Percentiles rank a stretch among this genome's conserved stretches.
These are phyloP conservation scores for Microcebus lehilahytsara DNA, from an alignment of 2,113 vertebrate species.

Conservation along the genomic window DNA sequence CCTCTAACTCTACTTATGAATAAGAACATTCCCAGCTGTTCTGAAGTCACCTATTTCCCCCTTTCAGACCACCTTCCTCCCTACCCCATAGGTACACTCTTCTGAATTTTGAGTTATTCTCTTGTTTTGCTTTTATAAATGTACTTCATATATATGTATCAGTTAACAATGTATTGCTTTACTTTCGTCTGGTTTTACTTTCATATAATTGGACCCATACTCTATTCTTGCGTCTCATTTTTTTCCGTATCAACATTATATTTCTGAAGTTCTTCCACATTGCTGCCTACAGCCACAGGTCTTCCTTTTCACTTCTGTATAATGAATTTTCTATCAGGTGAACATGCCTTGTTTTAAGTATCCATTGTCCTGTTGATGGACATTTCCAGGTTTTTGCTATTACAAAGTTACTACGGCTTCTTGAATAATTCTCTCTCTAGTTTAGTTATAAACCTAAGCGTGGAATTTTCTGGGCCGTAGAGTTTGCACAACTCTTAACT, in stretches of 20 bases:
- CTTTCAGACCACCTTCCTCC: background rate
- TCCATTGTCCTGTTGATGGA: background rate
- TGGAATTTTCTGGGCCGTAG: background rate
- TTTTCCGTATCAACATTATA: background rate
- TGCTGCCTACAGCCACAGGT: background rate
- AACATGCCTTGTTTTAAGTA: background rate
- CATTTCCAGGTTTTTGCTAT: background rate
- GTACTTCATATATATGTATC: background rate
- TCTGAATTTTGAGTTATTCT: background rate
- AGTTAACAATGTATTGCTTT: background rate
- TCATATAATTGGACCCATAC: background rate
- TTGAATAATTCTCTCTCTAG: background rate
- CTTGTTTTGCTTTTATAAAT: background rate
- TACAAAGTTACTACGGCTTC: background rate
- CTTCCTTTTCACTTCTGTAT: background rate
- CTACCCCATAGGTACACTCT: background rate
- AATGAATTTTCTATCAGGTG: background rate
- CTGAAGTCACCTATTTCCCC: background rate
- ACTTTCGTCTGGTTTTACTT: background rate
- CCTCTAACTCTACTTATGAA: background rate
- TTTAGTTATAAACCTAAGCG: background rate
- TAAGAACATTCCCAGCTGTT: background rate
- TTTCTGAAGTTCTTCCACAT: background rate
- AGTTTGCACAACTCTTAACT: background rate
- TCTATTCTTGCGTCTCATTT: background rate